Percentiles rank a stretch among this genome's conserved stretches.
Conservation (phyloP, 1,140 invertebrate genomes). For the Drosophila mauritiana region DNA sequence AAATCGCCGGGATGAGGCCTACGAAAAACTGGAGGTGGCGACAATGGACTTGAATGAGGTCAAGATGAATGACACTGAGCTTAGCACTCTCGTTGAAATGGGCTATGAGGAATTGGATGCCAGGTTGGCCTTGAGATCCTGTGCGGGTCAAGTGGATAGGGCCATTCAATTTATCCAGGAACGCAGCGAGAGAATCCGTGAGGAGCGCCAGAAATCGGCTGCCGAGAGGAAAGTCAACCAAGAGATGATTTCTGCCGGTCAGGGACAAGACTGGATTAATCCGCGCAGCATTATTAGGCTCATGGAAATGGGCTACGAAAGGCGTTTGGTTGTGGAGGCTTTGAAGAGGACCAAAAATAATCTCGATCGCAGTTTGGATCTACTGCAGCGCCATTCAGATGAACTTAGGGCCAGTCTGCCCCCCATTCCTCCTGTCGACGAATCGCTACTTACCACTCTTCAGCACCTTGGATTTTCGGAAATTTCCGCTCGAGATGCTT, state of each 20-base stretch:
- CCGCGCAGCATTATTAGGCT: conserved; percentile 85
- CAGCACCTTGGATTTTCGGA: conserved; percentile 87
- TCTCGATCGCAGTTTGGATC: conserved; percentile 61
- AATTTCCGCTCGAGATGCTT: conserved; percentile 85
- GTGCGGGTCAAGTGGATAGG: conserved; percentile 86
- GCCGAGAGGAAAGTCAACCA: conserved; percentile 85
- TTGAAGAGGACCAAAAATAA: conserved; percentile 89
- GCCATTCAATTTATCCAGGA: conserved; percentile 88
- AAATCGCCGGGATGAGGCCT: conserved; percentile 87
- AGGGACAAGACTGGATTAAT: conserved; percentile 64
- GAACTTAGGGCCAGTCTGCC: conserved; percentile 56
- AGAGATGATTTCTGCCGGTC: conserved; percentile 64
- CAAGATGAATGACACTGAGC: conserved; percentile 86
- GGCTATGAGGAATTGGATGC: conserved; percentile 88
- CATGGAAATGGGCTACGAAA: conserved; percentile 89
- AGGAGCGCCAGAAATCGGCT: conserved; percentile 85
- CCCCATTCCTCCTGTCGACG: conserved; percentile 57
- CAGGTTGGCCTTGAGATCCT: conserved; percentile 88
- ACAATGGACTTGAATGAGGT: conserved; percentile 87
- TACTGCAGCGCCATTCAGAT: conserved; percentile 58
- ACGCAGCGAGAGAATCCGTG: conserved; percentile 85
- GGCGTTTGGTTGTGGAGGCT: conserved; percentile 86
- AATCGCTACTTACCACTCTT: conserved; percentile 76
- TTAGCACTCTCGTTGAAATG: conserved; percentile 86
- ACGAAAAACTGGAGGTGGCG: conserved; percentile 86